Evolutionary conservation across 37 sponge, comb jelly and placozoan genomes (phyloP).

Genomic region (Spongia lamella): DNA sequence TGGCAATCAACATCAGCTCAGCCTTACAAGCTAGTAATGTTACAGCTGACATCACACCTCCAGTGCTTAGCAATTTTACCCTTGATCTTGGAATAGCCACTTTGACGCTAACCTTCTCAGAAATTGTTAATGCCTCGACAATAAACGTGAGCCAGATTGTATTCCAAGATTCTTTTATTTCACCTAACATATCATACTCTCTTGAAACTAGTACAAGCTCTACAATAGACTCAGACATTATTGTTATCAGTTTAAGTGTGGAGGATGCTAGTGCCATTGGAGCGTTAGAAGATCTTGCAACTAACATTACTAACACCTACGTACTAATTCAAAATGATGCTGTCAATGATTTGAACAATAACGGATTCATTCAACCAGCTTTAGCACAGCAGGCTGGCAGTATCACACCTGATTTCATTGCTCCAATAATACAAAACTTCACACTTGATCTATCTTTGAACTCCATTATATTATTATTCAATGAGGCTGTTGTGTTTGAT

Average conservation of each 20-base stretch:
- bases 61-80: constrained; percentile 61
- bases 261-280: constrained; percentile 31
- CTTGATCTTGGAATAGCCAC: constrained; percentile 67
- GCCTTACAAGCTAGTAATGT: constrained; percentile 44
- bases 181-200: constrained; percentile 39
- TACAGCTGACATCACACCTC: constrained; percentile 62
- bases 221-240: constrained; percentile 1
- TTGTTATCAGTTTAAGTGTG: constrained; percentile 7
- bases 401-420: constrained; percentile 29
- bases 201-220: constrained; percentile 46
- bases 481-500: constrained; percentile 46
- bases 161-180: constrained; percentile 47
- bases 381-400: constrained; percentile 14
- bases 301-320: constrained; percentile 31
- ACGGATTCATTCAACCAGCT: background rate
- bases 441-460: constrained; percentile 33
- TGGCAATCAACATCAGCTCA: constrained; percentile 11
- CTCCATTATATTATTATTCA: constrained; percentile 36
- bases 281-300: constrained; percentile 24
- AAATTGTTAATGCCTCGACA: constrained; percentile 48
- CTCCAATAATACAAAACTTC: constrained; percentile 36
- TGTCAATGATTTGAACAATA: constrained; percentile 36
- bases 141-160: constrained; percentile 49
- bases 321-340: constrained; percentile 17
- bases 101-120: constrained; percentile 73